Conservation (phyloP, 2,888 invertebrate species). For the Iselma pallidipennis region DNA sequence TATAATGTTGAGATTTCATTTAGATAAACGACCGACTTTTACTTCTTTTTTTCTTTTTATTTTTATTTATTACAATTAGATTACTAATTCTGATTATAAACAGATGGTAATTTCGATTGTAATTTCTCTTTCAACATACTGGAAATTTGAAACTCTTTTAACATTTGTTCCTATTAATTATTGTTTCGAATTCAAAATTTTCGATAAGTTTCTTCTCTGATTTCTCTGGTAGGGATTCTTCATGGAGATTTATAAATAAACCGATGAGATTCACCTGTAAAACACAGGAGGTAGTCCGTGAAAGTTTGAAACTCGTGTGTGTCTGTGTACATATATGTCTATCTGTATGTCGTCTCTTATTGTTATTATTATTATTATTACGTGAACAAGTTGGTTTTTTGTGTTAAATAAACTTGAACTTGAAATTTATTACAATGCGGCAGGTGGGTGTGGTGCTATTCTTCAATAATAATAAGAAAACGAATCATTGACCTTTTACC, state of each 20-base stretch:
- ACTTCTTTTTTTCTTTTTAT: background rate
- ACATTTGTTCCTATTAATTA: too few relatives aligned
- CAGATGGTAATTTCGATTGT: background rate
- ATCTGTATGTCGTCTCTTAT: background rate
- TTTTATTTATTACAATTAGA: background rate
- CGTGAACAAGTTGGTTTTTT: background rate
- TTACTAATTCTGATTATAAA: background rate
- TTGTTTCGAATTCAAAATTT: too few relatives aligned
- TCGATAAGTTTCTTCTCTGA: too few relatives aligned
- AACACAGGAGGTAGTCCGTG: background rate
- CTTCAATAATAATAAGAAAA: background rate
- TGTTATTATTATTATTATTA: too few relatives aligned
- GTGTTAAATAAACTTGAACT: background rate
- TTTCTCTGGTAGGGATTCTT: background rate
- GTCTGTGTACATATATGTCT: too few relatives aligned
- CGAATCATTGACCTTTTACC: background rate
- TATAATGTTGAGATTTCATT: too few relatives aligned
- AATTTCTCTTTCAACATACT: background rate
- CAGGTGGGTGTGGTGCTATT: background rate
- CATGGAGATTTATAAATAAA: background rate
- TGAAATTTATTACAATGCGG: background rate
- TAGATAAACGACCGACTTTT: background rate
- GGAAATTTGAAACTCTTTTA: too few relatives aligned
- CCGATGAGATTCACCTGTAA: background rate
- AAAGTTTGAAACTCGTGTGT: background rate